Conservation (phyloP, 2,888 invertebrate species). For the Harpalus rufipes region DNA sequence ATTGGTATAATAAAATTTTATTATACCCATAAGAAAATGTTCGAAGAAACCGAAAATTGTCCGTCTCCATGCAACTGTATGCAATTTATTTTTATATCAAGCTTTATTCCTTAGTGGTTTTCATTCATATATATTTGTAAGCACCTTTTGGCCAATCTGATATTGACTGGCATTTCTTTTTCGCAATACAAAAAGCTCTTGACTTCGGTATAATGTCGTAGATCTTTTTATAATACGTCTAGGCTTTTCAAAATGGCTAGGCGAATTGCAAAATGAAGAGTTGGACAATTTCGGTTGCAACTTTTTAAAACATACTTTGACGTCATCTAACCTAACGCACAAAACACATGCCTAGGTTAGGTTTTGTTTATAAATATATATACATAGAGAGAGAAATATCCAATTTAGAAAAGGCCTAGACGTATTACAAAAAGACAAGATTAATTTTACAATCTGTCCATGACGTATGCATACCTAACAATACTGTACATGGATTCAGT, state of each 20-base stretch:
- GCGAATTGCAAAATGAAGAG: not conserved
- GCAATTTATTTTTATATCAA: slow-evolving; percentile 35
- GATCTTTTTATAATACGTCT: too few species aligned
- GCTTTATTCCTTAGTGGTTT: not conserved
- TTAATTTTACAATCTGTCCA: too few species aligned
- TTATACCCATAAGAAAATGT: not conserved
- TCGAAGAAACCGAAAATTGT: not conserved
- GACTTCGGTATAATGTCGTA: slow-evolving; percentile 1
- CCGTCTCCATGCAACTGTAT: slow-evolving; percentile 8
- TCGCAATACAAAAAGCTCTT: not conserved
- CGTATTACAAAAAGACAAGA: too few species aligned
- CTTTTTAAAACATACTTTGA: too few species aligned
- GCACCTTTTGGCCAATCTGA: not conserved
- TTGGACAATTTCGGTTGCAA: too few species aligned
- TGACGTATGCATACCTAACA: too few species aligned
- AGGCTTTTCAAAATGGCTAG: not conserved
- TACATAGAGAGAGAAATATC: too few species aligned
- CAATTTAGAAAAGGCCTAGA: too few species aligned
- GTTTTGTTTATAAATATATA: too few species aligned
- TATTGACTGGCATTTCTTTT: not conserved
- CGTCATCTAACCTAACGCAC: too few species aligned
- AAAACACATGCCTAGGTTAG: too few species aligned
- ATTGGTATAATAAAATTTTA: slow-evolving; percentile 11
- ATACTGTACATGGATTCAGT: too few species aligned
- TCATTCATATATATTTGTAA: not conserved